Percentiles rank a stretch among this genome's conserved stretches.
Conservation (phyloP, 2,797 vertebrate species). For the Thripadectes ignobilis region DNA sequence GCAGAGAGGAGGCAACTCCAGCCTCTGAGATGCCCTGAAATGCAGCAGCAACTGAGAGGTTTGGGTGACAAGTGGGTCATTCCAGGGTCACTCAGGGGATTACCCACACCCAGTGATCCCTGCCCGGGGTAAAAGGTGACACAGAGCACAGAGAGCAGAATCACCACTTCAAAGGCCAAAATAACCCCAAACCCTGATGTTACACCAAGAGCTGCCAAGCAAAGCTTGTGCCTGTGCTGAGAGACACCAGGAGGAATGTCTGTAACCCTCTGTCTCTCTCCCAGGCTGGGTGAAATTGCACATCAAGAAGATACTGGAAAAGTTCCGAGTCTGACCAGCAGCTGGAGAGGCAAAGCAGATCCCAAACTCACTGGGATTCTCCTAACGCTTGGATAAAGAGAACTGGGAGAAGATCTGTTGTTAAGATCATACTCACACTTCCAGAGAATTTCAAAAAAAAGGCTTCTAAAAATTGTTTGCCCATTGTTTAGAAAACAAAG, state of each 20-base stretch:
- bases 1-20: not conserved
- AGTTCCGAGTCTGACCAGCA: no score
- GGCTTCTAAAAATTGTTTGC: not conserved
- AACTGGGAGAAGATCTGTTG: not conserved
- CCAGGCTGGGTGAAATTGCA: not conserved
- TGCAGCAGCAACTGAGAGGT: not conserved
- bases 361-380: not conserved
- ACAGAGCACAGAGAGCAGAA: no score
- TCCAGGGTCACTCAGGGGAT: not conserved
- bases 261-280: not conserved
- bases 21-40: not conserved
- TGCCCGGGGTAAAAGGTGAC: fast-evolving
- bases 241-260: not conserved
- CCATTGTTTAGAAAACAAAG: not conserved
- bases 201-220: not conserved
- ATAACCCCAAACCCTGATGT: fast-evolving
- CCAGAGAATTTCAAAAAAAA: not conserved
- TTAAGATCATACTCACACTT: not conserved
- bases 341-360: not conserved
- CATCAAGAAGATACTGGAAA: not conserved
- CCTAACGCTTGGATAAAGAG: not conserved
- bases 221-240: not conserved
- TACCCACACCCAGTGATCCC: not conserved
- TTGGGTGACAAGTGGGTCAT: fast-evolving
- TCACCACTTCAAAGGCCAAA: not conserved